phyloP scores from a whole-genome alignment of 2,113 vertebrate species.

The Amazona guildingii region DNA sequence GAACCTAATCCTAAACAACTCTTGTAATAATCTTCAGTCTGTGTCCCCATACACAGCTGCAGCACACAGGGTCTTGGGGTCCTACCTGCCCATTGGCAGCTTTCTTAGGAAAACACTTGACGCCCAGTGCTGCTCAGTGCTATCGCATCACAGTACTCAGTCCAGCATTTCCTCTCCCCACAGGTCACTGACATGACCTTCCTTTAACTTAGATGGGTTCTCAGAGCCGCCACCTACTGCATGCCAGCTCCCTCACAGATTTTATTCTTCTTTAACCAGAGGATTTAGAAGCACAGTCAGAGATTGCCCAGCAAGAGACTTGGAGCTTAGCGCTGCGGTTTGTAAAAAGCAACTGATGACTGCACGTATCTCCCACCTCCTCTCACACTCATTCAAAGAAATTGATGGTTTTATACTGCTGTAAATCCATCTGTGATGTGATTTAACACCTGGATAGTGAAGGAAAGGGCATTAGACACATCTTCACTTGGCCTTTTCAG shows the following conservation, averaged over 20 bases:
- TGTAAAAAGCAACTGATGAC: rapidly evolving
- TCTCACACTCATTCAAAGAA: not conserved
- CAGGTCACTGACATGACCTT: not conserved
- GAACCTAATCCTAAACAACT: not conserved
- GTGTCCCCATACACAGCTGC: not conserved
- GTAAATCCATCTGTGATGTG: not conserved
- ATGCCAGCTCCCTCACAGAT: not conserved
- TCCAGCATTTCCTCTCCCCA: not conserved
- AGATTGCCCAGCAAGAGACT: not conserved
- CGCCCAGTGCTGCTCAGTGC: not conserved
- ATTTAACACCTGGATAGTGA: not conserved
- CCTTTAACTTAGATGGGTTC: not conserved
- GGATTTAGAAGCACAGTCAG: not conserved
- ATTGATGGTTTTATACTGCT: not conserved
- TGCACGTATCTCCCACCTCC: not conserved
- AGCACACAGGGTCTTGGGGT: not conserved
- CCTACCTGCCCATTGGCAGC: not conserved
- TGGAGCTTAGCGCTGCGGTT: not conserved
- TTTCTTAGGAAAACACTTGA: not conserved
- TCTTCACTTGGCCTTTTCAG: not conserved
- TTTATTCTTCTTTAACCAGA: not conserved
- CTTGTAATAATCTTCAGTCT: not conserved
- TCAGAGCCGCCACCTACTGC: not conserved
- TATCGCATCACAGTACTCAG: not conserved
- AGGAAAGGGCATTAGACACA: not conserved